Percentiles rank a stretch among this genome's conserved stretches.
phyloP scores from a whole-genome alignment of 1,140 invertebrate genomes.

The Pararge aegeria region DNA sequence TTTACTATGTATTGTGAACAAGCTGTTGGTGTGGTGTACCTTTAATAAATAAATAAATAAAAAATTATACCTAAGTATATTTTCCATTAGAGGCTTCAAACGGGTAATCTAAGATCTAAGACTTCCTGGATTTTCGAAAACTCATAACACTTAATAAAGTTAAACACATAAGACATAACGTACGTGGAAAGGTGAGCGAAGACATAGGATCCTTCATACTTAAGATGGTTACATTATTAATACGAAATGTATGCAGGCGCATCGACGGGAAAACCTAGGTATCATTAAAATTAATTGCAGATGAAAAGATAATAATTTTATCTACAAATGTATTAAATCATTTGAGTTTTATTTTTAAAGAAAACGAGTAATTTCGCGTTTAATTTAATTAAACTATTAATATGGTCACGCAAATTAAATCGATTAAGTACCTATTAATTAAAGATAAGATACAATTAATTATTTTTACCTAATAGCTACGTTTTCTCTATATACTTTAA shows the following conservation, averaged over 20 bases:
- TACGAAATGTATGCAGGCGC: background rate
- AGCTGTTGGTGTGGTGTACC: no score
- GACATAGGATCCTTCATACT: no score
- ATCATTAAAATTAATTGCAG: background rate
- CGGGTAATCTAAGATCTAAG: no score
- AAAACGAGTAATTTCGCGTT: background rate
- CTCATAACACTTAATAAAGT: no score
- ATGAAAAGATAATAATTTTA: background rate
- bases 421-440: background rate
- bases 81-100: no score
- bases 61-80: no score
- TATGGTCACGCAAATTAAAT: slow-evolving; percentile 6
- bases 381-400: background rate
- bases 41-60: no score
- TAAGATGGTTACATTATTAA: no score
- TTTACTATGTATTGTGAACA: no score
- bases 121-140: no score
- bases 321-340: background rate
- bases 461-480: background rate
- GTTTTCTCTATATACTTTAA: background rate
- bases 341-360: background rate
- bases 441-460: background rate
- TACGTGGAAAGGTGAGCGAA: no score
- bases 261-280: background rate
- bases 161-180: no score